These are phyloP conservation scores for Phaetusa simplex DNA, from an alignment of 2,113 vertebrate genomes.

Conservation along the genomic window DNA sequence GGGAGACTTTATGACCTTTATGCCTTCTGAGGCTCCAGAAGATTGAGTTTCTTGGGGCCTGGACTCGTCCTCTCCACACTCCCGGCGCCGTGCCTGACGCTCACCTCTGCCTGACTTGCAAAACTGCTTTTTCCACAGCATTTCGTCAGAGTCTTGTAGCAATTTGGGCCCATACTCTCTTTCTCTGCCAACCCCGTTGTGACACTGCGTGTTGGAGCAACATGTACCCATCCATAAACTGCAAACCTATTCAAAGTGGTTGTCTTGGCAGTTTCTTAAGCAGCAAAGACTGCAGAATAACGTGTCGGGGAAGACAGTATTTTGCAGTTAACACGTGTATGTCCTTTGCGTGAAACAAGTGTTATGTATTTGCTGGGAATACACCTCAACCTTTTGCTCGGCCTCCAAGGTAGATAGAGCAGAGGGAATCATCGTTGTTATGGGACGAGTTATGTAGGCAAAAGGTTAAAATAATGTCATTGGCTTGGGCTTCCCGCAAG, in stretches of 20 bases:
- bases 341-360: not conserved
- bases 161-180: not conserved
- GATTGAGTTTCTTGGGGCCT: not conserved
- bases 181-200: not conserved
- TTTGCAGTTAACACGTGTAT: not conserved
- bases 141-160: conserved; percentile 11
- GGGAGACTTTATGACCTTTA: not conserved
- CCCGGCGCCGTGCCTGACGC: accelerated
- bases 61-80: not conserved
- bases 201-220: not conserved
- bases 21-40: not conserved
- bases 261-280: not conserved
- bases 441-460: conserved; percentile 49
- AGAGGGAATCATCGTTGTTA: not conserved
- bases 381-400: not conserved
- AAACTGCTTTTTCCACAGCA: not conserved
- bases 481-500: conserved; percentile 36
- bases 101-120: conserved; percentile 56
- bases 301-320: not conserved
- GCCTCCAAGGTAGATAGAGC: not conserved
- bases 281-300: not conserved
- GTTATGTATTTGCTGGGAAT: not conserved
- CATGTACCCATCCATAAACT: not conserved
- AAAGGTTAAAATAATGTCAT: conserved; percentile 65
- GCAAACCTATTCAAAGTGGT: not conserved